Evolutionary conservation across 1,140 invertebrate species (phyloP), one percentile per base, ranked within the genome.

Genomic region (Plectrocnemia conspersa): DNA sequence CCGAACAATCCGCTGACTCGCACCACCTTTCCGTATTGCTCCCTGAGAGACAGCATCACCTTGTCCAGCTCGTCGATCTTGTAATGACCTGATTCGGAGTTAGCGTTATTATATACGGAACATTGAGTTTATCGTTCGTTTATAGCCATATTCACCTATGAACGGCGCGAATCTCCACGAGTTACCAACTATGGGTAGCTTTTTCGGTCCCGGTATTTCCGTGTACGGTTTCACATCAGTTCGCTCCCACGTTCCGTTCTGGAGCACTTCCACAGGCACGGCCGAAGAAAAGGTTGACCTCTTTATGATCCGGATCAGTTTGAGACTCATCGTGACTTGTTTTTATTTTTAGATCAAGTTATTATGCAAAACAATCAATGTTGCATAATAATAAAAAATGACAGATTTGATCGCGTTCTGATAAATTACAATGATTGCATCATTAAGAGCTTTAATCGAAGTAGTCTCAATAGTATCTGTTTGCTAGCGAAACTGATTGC

Each of bases 141-240:
- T 38, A 38, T 15, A n/a, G 7, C 16, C 33, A 13, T 33, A 42
- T 68, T 72, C 73, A 84, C 83, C 83, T 64, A 86, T 78, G 52
- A 79, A 66, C 16, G 65, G 85, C 3, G 58, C 58, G 22, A 61
- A 61, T 49, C 58, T 56, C 58, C 58, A 61, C 1, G 85, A 82
- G 67, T 90, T 91, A 22, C 89, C 88, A 15, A 91, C 69, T 3
- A 91, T 23, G 0, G 88, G 88, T 48, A 89, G 67, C 9, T 84
- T 82, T 66, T 75, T 82, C 1, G 88, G 88, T 19, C 89, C 88
- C 2, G 89, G 88, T 50, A 91, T 82, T 52, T 79, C 77, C 6
- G 73, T 66, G 63, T 86, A 89, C 4, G 84, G 79, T 63, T 79
- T 78, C 42, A 73, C 76, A n/a, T n/a, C n/a, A n/a, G n/a, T n/a